Evolutionary conservation across 2,113 vertebrate genomes (phyloP).

Genomic region (Macaca fascicularis): T2T-MFA8v1.1 NC_088378.1:144140501-144141000

Average conservation of each 20-base stretch:
- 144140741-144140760: neutral
- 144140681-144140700: neutral
- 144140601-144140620: neutral
- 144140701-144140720: neutral
- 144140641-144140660: neutral
- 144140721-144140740: neutral
- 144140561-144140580: neutral
- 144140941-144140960: neutral
- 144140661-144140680: neutral
- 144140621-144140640: neutral
- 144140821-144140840: neutral
- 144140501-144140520: too few relatives aligned
- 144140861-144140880: neutral
- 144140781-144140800: neutral
- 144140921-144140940: neutral
- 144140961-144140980: neutral
- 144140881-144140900: neutral
- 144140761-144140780: neutral
- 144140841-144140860: neutral
- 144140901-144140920: neutral
- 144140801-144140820: neutral
- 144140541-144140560: neutral
- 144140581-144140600: neutral
- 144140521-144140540: neutral
- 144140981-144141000: neutral